Percentiles rank a stretch among this genome's conserved stretches.
Evolutionary conservation across 2,888 invertebrate genomes (phyloP).

Genomic region (Lithosia quadra): DNA sequence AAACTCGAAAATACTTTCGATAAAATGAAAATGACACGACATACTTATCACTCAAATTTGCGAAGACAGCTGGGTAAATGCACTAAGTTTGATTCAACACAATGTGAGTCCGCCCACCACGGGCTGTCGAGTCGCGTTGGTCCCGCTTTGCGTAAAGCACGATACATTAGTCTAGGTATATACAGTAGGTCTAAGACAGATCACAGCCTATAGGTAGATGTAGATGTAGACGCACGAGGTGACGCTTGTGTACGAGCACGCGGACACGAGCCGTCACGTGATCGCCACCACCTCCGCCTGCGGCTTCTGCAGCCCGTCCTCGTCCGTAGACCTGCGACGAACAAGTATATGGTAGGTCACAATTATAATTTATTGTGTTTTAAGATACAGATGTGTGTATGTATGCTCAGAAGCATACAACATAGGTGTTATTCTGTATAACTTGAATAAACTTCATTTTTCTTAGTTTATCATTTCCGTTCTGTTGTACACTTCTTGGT

Average conservation of each 20-base stretch:
- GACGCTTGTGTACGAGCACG: constrained; percentile 32
- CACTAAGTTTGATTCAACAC: constrained; percentile 28
- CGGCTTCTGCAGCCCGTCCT: constrained; percentile 75
- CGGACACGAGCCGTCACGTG: constrained; percentile 71
- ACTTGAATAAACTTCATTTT: too few species aligned
- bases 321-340: constrained; percentile 73
- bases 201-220: constrained; percentile 82
- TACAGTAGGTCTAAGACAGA: constrained; percentile 78
- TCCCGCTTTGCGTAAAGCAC: constrained; percentile 73
- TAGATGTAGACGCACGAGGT: constrained; percentile 68
- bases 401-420: too few species aligned
- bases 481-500: too few species aligned
- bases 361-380: too few species aligned
- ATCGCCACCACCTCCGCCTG: constrained; percentile 75
- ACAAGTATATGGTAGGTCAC: neutral
- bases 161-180: constrained; percentile 52
- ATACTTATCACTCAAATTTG: constrained; percentile 28
- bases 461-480: too few species aligned
- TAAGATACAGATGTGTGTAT: too few species aligned
- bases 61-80: constrained; percentile 37
- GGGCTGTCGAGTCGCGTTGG: constrained; percentile 60
- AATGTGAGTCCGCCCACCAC: constrained; percentile 18
- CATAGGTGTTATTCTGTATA: too few species aligned
- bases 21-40: constrained; percentile 11
- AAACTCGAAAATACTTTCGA: neutral